Conservation (phyloP, 2,113 vertebrate genomes). For the Salvelinus alpinus region DNA sequence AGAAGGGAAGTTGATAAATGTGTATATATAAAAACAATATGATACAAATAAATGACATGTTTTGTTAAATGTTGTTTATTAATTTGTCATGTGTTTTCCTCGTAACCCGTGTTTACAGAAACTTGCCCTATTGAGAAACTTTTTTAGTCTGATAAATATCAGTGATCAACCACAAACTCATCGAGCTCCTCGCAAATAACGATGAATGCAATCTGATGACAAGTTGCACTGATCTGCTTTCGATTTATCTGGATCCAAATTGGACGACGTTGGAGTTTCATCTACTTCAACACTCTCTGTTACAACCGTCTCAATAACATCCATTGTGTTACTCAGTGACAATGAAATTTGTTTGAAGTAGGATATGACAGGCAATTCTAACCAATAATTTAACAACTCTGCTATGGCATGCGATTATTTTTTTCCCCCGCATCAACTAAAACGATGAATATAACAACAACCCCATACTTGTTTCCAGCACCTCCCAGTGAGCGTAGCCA, state of each 20-base stretch:
- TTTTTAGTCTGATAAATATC: background rate
- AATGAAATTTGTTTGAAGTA: slow-evolving; percentile 4
- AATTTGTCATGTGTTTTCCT: background rate
- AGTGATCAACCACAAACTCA: background rate
- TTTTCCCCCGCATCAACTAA: slow-evolving; percentile 33
- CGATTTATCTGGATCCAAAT: slow-evolving; percentile 56
- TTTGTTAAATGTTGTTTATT: background rate
- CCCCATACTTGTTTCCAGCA: background rate
- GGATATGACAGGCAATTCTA: slow-evolving; percentile 14
- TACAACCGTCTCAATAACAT: slow-evolving; percentile 65
- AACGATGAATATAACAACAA: slow-evolving; percentile 68
- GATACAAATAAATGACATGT: background rate
- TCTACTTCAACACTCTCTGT: slow-evolving; percentile 62
- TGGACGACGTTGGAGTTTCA: slow-evolving; percentile 54
- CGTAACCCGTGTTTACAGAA: background rate
- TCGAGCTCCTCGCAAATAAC: slow-evolving; percentile 46
- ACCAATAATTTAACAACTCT: slow-evolving; percentile 75
- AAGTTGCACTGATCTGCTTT: slow-evolving; percentile 68
- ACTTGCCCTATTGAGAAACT: background rate
- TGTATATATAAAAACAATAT: background rate
- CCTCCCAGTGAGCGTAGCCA: background rate
- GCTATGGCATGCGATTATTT: slow-evolving; percentile 52
- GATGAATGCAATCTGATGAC: slow-evolving; percentile 22
- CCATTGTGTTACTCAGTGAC: slow-evolving; percentile 48
- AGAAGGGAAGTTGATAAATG: slow-evolving; percentile 2